A percentile compares a stretch with the other conserved stretches of the same genome.
Evolutionary conservation across 1,140 invertebrate genomes (phyloP).

Genomic region (Procambarus virginalis): DNA sequence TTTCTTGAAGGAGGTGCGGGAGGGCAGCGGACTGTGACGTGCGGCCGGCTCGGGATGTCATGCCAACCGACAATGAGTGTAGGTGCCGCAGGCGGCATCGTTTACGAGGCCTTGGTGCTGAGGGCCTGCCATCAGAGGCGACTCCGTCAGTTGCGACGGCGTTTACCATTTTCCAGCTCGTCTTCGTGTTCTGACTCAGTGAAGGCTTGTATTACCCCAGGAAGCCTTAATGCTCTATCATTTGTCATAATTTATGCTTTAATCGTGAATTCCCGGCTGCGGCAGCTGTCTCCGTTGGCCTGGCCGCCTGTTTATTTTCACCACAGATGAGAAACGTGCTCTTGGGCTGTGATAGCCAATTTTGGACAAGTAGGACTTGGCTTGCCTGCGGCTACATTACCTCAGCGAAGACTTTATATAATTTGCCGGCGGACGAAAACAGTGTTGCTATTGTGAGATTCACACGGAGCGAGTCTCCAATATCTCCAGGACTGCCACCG

Average conservation of each 20-base stretch:
- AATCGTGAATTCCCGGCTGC: slow-evolving; percentile 27
- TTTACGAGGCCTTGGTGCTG: not conserved
- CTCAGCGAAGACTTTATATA: slow-evolving; percentile 41
- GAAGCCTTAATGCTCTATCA: slow-evolving; percentile 10
- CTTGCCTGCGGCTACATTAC: slow-evolving; percentile 34
- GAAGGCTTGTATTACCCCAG: not conserved
- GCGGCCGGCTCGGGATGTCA: not conserved
- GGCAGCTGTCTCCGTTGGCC: slow-evolving; percentile 29
- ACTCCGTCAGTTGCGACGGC: not conserved
- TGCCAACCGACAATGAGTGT: not conserved
- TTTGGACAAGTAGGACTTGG: slow-evolving; percentile 26
- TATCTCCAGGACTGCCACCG: not conserved
- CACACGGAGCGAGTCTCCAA: not conserved
- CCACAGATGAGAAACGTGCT: slow-evolving; percentile 27
- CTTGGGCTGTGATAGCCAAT: slow-evolving; percentile 42
- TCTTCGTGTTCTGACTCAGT: slow-evolving; percentile 8
- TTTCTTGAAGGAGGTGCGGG: not conserved
- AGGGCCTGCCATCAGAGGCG: not conserved
- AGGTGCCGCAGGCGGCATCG: not conserved
- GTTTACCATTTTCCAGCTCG: not conserved
- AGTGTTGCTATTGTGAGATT: slow-evolving; percentile 13
- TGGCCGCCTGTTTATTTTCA: slow-evolving; percentile 27
- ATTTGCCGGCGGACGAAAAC: slow-evolving; percentile 43
- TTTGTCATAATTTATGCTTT: slow-evolving; percentile 30
- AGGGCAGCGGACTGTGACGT: not conserved